A percentile compares a stretch with the other conserved stretches of the same genome.
These are phyloP conservation scores for Premnoplex brunnescens DNA, from an alignment of 2,797 vertebrate genomes.

Conservation along the genomic window DNA sequence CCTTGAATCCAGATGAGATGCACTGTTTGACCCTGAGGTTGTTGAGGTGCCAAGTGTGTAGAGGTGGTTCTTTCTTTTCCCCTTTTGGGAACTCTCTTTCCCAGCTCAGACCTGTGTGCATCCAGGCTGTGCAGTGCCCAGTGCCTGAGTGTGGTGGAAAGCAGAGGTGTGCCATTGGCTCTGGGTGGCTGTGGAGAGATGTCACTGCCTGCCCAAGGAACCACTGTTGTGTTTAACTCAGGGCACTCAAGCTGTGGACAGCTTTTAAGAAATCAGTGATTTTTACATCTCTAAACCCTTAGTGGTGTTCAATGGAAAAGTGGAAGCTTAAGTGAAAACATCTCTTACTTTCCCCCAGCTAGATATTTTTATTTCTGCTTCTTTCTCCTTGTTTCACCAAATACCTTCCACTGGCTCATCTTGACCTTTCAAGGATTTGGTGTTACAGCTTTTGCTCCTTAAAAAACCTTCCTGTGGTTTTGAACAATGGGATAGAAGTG, in stretches of 20 bases:
- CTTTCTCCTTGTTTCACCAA: neutral
- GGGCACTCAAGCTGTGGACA: neutral
- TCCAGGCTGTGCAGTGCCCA: neutral
- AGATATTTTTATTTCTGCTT: neutral
- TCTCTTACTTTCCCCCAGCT: neutral
- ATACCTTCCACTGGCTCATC: neutral
- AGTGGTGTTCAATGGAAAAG: neutral
- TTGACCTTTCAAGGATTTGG: conserved; percentile 23
- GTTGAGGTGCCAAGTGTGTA: neutral
- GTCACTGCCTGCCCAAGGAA: neutral
- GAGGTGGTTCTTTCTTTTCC: neutral
- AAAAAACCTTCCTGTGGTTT: conserved; percentile 7
- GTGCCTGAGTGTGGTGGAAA: fast-evolving
- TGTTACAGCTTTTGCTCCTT: neutral
- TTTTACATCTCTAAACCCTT: neutral
- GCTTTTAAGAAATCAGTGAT: neutral
- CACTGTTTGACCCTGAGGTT: neutral
- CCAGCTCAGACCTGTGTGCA: neutral
- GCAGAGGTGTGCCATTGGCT: neutral
- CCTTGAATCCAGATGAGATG: neutral
- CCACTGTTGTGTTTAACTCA: neutral
- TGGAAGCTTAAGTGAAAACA: neutral
- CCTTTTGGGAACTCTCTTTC: neutral
- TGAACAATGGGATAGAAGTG: neutral
- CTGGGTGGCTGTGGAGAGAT: fast-evolving